Evolutionary conservation across 2,113 vertebrate species (phyloP), one percentile per base, ranked within the genome.

Genomic region (Amphilophus citrinellus): DNA sequence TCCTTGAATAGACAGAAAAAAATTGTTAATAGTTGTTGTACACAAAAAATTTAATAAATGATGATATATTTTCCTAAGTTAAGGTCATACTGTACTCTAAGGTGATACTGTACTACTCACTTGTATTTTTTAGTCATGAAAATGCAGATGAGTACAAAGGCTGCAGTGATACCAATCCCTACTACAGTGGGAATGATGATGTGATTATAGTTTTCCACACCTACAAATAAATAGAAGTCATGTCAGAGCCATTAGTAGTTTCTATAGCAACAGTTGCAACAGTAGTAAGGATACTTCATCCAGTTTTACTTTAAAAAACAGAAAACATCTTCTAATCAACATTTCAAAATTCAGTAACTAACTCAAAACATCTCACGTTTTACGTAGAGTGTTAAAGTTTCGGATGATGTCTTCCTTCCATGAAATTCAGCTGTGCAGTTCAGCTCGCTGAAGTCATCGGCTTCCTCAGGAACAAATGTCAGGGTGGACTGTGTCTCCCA

Each of bases 101-200:
- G 24, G 6, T 61, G n/a, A 22, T 8, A 17, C 11, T 59, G 6
- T 20, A 10, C 13, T 32, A 89, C 94, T 91, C 66, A 96, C 95
- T 88, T 95, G 89, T 96, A 95, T 83, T 86, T 95, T 82, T 93
- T 95, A 18, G 56, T 35, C 84, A 95, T 82, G 1, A 95, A 24
- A 75, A 93, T 66, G 81, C 91, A 93, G 24, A 93, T 1, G 1
- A 62, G 62, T 87, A 84, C 86, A 84, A 95, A 92, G 17, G 95
- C 17, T 32, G 80, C 24, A 18, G 87, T 73, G 1, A 71, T 89
- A 10, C 47, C 88, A 10, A 83, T 3, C 2, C 58, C 92, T 61
- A 85, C 91, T 0, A 53, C 32, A 15, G 86, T 2, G 22, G 95
- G 94, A 81, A 95, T 90, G 81, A 96, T 84, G 78, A 95, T 93